Conservation (phyloP, 2,888 invertebrate genomes). For the Philereme transversata region DNA sequence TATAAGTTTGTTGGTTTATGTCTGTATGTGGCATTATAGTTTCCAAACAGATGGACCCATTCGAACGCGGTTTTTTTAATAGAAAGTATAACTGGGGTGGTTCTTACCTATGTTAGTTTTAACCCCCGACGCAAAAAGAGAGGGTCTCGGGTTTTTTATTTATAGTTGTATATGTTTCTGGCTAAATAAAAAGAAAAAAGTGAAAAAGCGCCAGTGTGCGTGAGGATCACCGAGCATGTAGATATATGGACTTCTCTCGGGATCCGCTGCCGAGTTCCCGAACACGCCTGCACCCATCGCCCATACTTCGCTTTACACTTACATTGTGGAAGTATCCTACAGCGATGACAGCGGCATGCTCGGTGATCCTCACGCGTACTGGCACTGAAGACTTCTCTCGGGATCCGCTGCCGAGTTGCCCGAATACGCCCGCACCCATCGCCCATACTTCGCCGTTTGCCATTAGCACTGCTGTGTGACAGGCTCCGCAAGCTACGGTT, state of each 20-base stretch:
- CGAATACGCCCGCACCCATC: conserved; percentile 90
- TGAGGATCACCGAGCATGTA: conserved; percentile 60
- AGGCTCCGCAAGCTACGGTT: conserved; percentile 85
- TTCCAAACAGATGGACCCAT: too few species aligned
- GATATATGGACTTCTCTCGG: conserved; percentile 84
- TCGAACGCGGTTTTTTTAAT: too few species aligned
- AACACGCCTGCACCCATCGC: conserved; percentile 90
- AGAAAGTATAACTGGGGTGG: too few species aligned
- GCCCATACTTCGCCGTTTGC: conserved; percentile 87
- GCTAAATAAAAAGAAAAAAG: too few species aligned
- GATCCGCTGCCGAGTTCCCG: conserved; percentile 87
- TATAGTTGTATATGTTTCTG: too few species aligned
- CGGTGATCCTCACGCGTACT: conserved; percentile 65
- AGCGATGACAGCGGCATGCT: conserved; percentile 72
- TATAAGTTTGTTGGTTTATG: too few species aligned
- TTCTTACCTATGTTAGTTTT: too few species aligned
- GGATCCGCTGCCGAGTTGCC: conserved; percentile 87
- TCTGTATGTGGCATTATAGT: too few species aligned
- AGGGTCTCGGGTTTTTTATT: too few species aligned
- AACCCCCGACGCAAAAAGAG: too few species aligned
- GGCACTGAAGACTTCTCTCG: conserved; percentile 86
- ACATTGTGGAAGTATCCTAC: conserved; percentile 87
- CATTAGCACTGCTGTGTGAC: conserved; percentile 89
- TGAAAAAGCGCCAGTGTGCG: conserved; percentile 83
- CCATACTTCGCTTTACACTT: conserved; percentile 84